phyloP scores from a whole-genome alignment of 2,888 invertebrate genomes.

The Tetranychus piercei region DNA sequence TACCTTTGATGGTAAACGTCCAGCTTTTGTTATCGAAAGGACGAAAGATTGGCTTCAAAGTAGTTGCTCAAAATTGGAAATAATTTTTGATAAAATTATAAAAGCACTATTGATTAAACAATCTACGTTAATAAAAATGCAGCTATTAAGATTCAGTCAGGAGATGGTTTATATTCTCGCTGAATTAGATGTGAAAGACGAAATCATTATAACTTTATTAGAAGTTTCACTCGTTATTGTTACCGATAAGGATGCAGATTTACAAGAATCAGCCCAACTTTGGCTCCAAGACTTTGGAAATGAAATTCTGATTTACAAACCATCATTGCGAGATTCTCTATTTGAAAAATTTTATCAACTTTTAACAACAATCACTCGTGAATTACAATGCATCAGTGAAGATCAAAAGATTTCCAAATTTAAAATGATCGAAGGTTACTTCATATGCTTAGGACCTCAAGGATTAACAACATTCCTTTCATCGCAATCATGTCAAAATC shows the following conservation, averaged over 20 bases:
- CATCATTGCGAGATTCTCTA: not conserved
- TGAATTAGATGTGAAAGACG: not conserved
- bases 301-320: not conserved
- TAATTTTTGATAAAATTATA: slow-evolving; percentile 13
- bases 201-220: not conserved
- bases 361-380: slow-evolving; percentile 7
- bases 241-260: not conserved
- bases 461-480: slow-evolving; percentile 2
- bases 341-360: not conserved
- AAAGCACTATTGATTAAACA: not conserved
- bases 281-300: not conserved
- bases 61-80: slow-evolving; percentile 8
- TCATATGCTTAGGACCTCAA: not conserved
- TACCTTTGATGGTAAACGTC: not conserved
- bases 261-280: not conserved
- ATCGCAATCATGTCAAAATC: not conserved
- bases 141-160: not conserved
- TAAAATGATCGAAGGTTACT: slow-evolving; percentile 1
- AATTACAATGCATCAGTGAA: not conserved
- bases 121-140: not conserved
- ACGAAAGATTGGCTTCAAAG: slow-evolving; percentile 10
- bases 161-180: not conserved
- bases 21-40: not conserved
- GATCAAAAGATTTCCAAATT: slow-evolving; percentile 8
- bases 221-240: not conserved